Percentiles rank a stretch among this genome's conserved stretches.
Conservation (phyloP, 2,113 vertebrate genomes). For the zebrafish (Danio rerio) region GRCz12tu NC_133183.1:17833001-17833500, state of each 20-base stretch:
- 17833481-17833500: constrained; percentile 45
- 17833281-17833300: constrained; percentile 38
- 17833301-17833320: constrained; percentile 51
- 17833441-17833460: constrained; percentile 44
- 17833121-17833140: constrained; percentile 69
- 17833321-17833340: constrained; percentile 31
- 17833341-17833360: constrained; percentile 42
- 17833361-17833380: constrained; percentile 47
- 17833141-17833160: constrained; percentile 62
- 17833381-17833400: constrained; percentile 53
- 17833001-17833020: constrained; percentile 65
- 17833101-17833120: constrained; percentile 62
- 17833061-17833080: constrained; percentile 68
- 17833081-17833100: constrained; percentile 44
- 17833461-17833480: constrained; percentile 41
- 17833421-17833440: constrained; percentile 59
- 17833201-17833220: constrained; percentile 57
- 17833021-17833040: constrained; percentile 62
- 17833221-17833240: constrained; percentile 36
- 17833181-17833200: constrained; percentile 69
- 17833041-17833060: constrained; percentile 65
- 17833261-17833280: constrained; percentile 41
- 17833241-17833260: constrained; percentile 23
- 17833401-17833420: constrained; percentile 50
- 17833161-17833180: constrained; percentile 49